phyloP scores from a whole-genome alignment of 2,888 invertebrate species.

The Drosophila buzzatii region DNA sequence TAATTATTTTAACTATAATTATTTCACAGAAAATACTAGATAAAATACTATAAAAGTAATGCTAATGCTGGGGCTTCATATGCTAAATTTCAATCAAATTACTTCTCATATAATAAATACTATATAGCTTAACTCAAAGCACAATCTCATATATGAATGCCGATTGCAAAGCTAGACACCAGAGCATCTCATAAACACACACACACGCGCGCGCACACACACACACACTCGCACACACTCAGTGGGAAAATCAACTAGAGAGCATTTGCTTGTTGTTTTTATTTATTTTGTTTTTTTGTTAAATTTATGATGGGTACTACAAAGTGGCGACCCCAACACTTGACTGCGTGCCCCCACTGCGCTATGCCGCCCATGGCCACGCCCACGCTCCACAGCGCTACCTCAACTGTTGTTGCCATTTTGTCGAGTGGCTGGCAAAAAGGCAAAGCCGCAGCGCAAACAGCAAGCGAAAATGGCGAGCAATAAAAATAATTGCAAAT shows the following conservation, averaged over 20 bases:
- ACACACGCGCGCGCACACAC: not conserved
- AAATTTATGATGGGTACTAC: constrained; percentile 70
- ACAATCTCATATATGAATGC: not conserved
- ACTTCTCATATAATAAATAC: not conserved
- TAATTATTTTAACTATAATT: too few species aligned
- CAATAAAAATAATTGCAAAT: constrained; percentile 81
- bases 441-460: constrained; percentile 57
- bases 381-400: too few species aligned
- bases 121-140: not conserved
- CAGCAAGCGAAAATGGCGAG: constrained; percentile 71
- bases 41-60: too few species aligned
- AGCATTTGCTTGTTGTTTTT: constrained; percentile 16
- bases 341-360: not conserved
- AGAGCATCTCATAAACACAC: not conserved
- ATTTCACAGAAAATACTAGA: not conserved
- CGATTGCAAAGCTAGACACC: not conserved
- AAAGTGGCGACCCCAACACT: constrained; percentile 16
- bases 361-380: not conserved
- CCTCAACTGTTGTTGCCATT: constrained; percentile 5
- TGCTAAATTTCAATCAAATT: not conserved
- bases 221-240: not conserved
- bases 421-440: constrained; percentile 38
- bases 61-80: too few species aligned
- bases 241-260: not conserved
- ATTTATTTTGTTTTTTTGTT: constrained; percentile 14